Base-by-base conservation (phyloP, 2,888 invertebrate species). In the Thecocarcelia acutangulata region DNA sequence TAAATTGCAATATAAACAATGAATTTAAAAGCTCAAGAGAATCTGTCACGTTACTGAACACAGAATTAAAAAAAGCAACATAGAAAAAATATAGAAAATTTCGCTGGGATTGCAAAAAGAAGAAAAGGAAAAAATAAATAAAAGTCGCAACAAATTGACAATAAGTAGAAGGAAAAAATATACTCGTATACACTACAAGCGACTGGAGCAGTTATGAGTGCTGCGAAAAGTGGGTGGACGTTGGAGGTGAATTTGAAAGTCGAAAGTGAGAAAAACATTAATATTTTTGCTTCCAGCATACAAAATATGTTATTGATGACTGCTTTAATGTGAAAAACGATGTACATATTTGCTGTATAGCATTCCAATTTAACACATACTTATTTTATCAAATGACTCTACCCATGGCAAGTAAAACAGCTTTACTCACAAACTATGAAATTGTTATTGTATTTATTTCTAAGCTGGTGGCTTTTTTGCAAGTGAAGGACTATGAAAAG, bases 141-240 rank as follows among this genome's bases (percentile, higher is more conserved):
- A 56, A 76, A 81, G 64, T 69, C 77, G 61, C 79, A 79, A 79
- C 70, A 75, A 83, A 70, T 70, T 75, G 78, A 75, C 75, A 83
- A 79, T 64, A 79, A 70, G 64, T 28, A 44, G 74, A 21, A 82
- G 11, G 66, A 66, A 13, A 73, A 68, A 40, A 76, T 19, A 59
- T 13, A 42, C 19, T 12, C n/a, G n/a, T n/a, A n/a, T n/a, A n/a
- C n/a, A 59, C 50, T 64, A 13, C 2, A 24, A 58, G 12, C 24
- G n/a, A 17, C 9, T 6, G n/a, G 15, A 66, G 19, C 24, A 9
- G 19, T 44, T 54, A 21, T 54, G 52, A 42, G 70, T 17, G 59
- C 59, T 40, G n/a, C 40, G 8, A 9, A 5, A 33, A 33, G 33
- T 33, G 33, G 33, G 37, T 54, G 52, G 50, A 59, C 28, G 48